Base-by-base conservation (phyloP, 2,888 invertebrate genomes). In the Epirrhoe alternata region DNA sequence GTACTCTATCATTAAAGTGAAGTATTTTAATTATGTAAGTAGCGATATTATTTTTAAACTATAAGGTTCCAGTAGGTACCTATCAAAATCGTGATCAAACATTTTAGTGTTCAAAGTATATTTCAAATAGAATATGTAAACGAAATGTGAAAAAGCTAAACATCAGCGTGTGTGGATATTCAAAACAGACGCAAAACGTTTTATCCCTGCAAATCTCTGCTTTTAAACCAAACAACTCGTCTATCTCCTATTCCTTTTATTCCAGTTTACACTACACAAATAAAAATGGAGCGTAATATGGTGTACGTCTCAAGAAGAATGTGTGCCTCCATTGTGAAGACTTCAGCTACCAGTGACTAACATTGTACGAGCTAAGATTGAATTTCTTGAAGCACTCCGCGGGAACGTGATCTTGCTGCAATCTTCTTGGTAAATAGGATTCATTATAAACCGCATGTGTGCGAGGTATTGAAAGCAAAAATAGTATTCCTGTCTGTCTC, bases 361-460 rank as follows among this genome's bases (percentile, higher is more conserved):
- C 76, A 77, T 77, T 82, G 81, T 79, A 77, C 64, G 69, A 61
- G 67, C 64, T 69, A 74, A 79, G 82, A 86, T 86, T 86, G 82
- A 83, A 84, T 86, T 86, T 84, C 81, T 81, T 78, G 75, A 74
- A 76, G 77, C 75, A 77, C 80, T 79, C 77, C 75, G 55, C 71
- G 76, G 77, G 75, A 77, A 80, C 78, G 79, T 75, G 81, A 80
- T 82, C 80, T 77, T 61, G 60, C 38, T 38, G 74, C 74, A 79
- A 73, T 75, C 74, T 79, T 74, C 74, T 67, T 61, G 54, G 70
- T 67, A 73, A 73, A 71, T 73, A 64, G 70, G 65, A 56, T 73
- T 71, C 71, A 67, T 73, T 73, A 70, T 70, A 64, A 60, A 66
- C 55, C 53, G 17, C 63, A 24, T 42, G 31, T 53, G 60, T 54